A percentile compares a stretch with the other conserved stretches of the same genome.
These are phyloP conservation scores for Caenorhabditis sp. DNA, from an alignment of 2,888 invertebrate genomes.

Conservation along the genomic window DNA sequence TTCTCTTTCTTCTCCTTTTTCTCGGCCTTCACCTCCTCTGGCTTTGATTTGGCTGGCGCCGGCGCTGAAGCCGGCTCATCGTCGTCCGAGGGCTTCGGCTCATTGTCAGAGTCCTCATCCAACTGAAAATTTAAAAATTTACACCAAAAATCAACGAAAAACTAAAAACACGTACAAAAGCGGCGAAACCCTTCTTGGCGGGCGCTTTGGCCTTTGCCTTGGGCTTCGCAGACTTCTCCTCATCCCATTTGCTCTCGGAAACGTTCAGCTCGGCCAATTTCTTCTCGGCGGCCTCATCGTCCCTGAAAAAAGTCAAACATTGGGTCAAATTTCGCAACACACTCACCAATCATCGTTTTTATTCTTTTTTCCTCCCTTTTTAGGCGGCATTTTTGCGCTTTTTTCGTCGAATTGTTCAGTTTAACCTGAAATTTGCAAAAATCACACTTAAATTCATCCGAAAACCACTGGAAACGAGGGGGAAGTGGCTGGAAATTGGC, in stretches of 20 bases:
- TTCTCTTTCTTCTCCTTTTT: slow-evolving; percentile 56
- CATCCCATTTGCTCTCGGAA: slow-evolving; percentile 56
- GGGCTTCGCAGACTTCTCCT: slow-evolving; percentile 55
- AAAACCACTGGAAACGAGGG: neutral
- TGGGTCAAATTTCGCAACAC: neutral
- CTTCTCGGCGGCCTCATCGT: slow-evolving; percentile 68
- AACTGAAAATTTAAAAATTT: too few species aligned
- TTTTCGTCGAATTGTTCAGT: slow-evolving; percentile 21
- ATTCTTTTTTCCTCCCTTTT: slow-evolving; percentile 70
- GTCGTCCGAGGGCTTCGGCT: slow-evolving; percentile 21
- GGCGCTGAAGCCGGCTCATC: slow-evolving; percentile 53
- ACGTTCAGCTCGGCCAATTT: slow-evolving; percentile 59
- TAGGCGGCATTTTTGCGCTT: slow-evolving; percentile 67
- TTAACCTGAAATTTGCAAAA: slow-evolving; percentile 3
- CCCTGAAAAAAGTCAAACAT: slow-evolving; percentile 58
- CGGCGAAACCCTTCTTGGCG: slow-evolving; percentile 49
- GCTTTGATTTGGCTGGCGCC: slow-evolving; percentile 25
- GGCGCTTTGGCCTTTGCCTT: slow-evolving; percentile 48
- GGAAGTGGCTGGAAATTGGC: neutral
- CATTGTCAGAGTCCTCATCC: slow-evolving; percentile 47
- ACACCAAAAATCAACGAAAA: neutral
- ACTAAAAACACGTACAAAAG: slow-evolving; percentile 44
- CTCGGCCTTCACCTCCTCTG: neutral
- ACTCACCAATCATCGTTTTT: slow-evolving; percentile 70
- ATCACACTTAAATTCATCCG: too few species aligned